A percentile compares a stretch with the other conserved stretches of the same genome.
phyloP scores from a whole-genome alignment of 2,797 vertebrate species.

The Calcarius lapponicus region DNA sequence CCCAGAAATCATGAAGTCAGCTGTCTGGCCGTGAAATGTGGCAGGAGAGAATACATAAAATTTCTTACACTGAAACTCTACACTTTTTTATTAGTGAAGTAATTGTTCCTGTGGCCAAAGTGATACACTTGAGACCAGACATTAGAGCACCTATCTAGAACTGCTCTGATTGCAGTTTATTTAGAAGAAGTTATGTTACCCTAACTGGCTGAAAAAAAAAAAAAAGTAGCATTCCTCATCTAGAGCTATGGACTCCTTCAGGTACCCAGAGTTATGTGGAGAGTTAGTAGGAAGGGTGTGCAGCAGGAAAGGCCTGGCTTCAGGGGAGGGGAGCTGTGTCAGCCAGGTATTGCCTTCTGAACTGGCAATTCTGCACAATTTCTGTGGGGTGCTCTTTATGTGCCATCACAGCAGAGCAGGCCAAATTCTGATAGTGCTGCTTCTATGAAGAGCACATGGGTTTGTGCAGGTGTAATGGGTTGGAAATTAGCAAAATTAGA shows the following conservation, averaged over 20 bases:
- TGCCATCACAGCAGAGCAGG: not conserved
- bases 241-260: not conserved
- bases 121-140: not conserved
- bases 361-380: not conserved
- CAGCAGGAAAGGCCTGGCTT: not conserved
- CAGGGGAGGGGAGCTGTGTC: not conserved
- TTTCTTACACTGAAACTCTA: not conserved
- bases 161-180: not conserved
- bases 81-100: not conserved
- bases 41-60: not conserved
- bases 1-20: not conserved
- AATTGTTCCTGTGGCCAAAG: not conserved
- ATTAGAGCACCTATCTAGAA: not conserved
- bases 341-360: not conserved
- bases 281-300: not conserved
- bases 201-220: not conserved
- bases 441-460: not conserved
- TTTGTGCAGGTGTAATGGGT: not conserved
- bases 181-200: not conserved
- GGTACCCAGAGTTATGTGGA: not conserved
- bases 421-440: not conserved
- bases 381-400: not conserved
- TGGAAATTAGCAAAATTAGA: constrained; percentile 18
- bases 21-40: not conserved
- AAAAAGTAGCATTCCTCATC: not conserved